Percentiles rank a stretch among this genome's conserved stretches.
Conservation (phyloP, 2,888 invertebrate genomes). For the Rhorus exstirpatorius region DNA sequence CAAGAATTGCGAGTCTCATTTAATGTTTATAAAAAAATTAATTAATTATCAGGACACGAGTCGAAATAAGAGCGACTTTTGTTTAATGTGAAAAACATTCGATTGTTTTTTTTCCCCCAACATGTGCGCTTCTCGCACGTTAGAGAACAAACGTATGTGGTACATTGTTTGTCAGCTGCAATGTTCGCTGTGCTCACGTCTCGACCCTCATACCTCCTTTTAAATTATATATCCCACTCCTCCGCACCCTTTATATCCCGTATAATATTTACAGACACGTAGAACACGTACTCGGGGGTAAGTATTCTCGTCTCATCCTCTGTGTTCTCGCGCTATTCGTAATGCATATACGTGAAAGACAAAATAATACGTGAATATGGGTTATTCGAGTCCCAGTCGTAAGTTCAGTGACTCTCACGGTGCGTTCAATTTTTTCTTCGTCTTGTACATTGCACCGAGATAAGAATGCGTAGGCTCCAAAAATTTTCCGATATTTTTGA, state of each 20-base stretch:
- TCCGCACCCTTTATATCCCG: constrained; percentile 5
- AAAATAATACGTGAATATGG: constrained; percentile 24
- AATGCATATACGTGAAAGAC: constrained; percentile 15
- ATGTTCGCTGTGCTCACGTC: constrained; percentile 8
- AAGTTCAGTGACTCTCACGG: not conserved
- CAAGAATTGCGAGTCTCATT: too few relatives aligned
- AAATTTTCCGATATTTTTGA: not conserved
- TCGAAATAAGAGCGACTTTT: too few relatives aligned
- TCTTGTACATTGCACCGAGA: too few relatives aligned
- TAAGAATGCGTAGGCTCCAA: too few relatives aligned
- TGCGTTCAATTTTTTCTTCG: too few relatives aligned
- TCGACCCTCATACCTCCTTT: constrained; percentile 5
- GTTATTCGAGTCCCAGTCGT: not conserved
- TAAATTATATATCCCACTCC: constrained; percentile 6
- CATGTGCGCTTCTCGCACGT: constrained; percentile 3
- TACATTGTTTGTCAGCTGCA: constrained; percentile 23
- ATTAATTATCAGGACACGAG: too few relatives aligned
- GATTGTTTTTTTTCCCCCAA: not conserved
- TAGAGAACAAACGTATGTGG: constrained; percentile 8
- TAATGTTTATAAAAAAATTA: too few relatives aligned
- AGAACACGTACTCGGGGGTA: constrained; percentile 33
- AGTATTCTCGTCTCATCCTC: constrained; percentile 34
- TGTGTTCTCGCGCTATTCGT: not conserved
- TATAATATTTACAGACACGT: constrained; percentile 53
- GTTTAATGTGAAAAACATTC: not conserved